Evolutionary conservation across 2,797 vertebrate species (phyloP).

Genomic region (Diglossa cyanea): DNA sequence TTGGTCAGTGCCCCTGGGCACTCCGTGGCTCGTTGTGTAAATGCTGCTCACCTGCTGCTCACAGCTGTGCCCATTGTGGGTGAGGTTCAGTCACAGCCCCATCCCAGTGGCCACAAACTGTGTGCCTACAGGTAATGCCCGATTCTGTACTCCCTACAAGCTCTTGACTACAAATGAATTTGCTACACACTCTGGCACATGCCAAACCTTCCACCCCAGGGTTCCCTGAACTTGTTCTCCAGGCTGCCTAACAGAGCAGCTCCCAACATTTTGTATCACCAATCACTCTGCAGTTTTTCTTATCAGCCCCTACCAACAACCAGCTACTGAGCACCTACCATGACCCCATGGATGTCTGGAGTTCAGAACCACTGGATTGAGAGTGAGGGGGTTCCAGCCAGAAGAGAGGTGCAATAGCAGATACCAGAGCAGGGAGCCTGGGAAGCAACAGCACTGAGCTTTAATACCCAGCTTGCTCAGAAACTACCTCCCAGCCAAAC

Average conservation of each 20-base stretch:
- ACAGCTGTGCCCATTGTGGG: background rate
- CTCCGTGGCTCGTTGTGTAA: background rate
- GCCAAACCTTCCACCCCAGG: background rate
- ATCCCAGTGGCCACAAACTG: background rate
- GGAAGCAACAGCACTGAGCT: background rate
- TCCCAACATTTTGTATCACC: background rate
- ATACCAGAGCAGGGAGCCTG: background rate
- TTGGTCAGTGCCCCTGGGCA: background rate
- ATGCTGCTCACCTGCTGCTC: background rate
- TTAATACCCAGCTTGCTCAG: background rate
- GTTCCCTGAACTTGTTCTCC: background rate
- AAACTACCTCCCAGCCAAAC: background rate
- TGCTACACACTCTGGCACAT: background rate
- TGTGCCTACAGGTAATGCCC: background rate
- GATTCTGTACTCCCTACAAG: background rate
- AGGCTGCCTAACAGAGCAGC: background rate
- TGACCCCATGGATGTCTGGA: background rate
- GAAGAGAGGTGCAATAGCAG: background rate
- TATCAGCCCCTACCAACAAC: background rate
- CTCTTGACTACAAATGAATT: background rate
- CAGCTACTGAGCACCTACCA: background rate
- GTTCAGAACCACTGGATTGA: background rate
- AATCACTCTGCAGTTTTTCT: background rate
- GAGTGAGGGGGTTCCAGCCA: background rate
- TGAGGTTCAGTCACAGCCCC: background rate